Evolutionary conservation across 2,113 vertebrate species (phyloP), one percentile per base, ranked within the genome.

Genomic region (Ammodytes dubius): DNA sequence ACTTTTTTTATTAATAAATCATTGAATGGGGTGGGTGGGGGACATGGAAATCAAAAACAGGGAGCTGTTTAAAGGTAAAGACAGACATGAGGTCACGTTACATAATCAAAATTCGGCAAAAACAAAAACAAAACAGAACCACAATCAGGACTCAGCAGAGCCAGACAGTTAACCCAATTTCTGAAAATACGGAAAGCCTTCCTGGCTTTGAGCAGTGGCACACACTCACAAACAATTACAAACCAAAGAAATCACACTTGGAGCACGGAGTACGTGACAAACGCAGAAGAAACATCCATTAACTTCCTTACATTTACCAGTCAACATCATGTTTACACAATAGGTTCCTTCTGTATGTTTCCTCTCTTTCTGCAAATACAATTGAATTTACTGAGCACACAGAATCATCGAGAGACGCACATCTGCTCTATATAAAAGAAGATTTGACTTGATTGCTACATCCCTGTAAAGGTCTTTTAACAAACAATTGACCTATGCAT

Each of bases 131-230:
- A 89, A 87, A 87, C 85, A 84, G 53, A 77, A 52, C 37, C 63
- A 73, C 83, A 85, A 92, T 90, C 81, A 89, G 73, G 74, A 79
- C 74, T 65, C 79, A 79, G 63, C 79, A 74, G 86, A 91, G 83
- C 63, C 13, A 89, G 85, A 89, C 84, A 35, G 6, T 75, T 81
- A 86, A 89, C 80, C 74, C 87, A 91, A 88, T 94, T 91, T 93
- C 14, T 46, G 54, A n/a, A 50, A 61, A 70, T 3, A 50, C 73
- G 76, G 61, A 63, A 71, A 89, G 68, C 75, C 76, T 86, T 84
- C 50, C 60, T 77, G 69, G 39, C 67, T 27, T 49, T 17, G 17
- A 77, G 56, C 82, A 17, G 17, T 46, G 19, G 45, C 53, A 15
- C 39, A 56, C 9, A 47, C 12, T 17, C 59, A 11, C 53, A 63